These are phyloP conservation scores for Semaprochilodus insignis DNA, from an alignment of 2,797 vertebrate species.

Conservation along the genomic window DNA sequence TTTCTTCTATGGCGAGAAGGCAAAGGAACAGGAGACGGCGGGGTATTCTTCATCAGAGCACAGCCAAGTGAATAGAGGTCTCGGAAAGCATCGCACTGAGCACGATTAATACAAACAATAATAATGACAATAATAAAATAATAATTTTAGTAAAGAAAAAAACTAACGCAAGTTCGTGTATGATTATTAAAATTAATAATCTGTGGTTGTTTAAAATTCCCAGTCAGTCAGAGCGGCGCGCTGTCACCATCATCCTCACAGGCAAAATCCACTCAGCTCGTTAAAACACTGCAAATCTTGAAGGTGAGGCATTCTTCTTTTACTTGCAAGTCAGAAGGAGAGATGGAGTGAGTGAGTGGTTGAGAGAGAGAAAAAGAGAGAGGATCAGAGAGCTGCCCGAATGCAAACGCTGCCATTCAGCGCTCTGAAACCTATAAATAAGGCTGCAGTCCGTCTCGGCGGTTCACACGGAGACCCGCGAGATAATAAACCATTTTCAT, in stretches of 20 bases:
- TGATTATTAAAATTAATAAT: no score
- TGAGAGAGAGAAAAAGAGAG: neutral
- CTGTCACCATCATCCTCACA: conserved; percentile 63
- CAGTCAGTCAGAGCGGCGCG: conserved; percentile 43
- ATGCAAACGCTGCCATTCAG: conserved; percentile 47
- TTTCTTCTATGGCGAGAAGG: neutral
- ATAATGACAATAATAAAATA: neutral
- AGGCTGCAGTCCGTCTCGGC: conserved; percentile 66
- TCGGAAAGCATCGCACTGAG: conserved; percentile 5
- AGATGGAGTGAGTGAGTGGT: neutral
- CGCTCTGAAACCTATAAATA: conserved; percentile 64
- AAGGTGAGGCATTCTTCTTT: conserved; percentile 58
- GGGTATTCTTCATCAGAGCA: conserved; percentile 25
- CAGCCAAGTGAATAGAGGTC: neutral
- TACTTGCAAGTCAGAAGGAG: conserved; percentile 39
- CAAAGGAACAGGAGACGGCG: neutral
- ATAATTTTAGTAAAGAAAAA: neutral
- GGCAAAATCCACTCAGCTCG: conserved; percentile 53
- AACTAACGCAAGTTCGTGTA: conserved; percentile 1
- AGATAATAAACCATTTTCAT: conserved; percentile 84
- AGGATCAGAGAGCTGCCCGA: conserved; percentile 37
- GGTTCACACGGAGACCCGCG: conserved; percentile 75
- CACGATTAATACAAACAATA: neutral
- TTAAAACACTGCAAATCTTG: conserved; percentile 54
- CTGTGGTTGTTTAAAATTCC: conserved; percentile 47